Percentiles rank a stretch among this genome's conserved stretches.
These are phyloP conservation scores for Pristionchus entomophagus DNA, from an alignment of 2,888 invertebrate species.

Conservation along the genomic window DNA sequence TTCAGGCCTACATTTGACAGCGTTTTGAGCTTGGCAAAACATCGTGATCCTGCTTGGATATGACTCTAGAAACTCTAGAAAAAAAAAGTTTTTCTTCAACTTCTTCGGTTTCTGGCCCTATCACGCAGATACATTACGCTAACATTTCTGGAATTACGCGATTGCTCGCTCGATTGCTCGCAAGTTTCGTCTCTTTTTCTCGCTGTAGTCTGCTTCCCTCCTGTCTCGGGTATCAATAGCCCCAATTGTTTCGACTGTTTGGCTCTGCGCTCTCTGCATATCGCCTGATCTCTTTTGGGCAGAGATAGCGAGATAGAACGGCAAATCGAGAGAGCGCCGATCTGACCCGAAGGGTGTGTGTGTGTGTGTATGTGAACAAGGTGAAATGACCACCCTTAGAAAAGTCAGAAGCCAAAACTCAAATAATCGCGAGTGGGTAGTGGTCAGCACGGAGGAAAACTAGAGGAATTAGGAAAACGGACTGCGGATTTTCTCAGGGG, in stretches of 20 bases:
- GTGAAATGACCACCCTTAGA: background rate
- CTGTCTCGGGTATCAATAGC: conserved; percentile 23
- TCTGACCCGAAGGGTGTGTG: background rate
- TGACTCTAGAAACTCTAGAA: background rate
- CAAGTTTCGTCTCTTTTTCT: background rate
- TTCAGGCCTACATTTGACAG: too few species aligned
- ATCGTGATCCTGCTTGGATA: too few species aligned
- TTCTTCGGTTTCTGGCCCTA: background rate
- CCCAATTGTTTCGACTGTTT: conserved; percentile 33
- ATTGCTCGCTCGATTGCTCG: background rate
- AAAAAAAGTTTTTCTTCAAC: too few species aligned
- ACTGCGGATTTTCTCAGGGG: background rate
- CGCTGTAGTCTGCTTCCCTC: conserved; percentile 5
- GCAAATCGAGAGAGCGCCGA: background rate
- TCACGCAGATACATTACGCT: too few species aligned
- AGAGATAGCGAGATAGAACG: background rate
- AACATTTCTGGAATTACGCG: too few species aligned
- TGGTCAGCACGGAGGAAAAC: background rate
- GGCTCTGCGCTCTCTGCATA: background rate
- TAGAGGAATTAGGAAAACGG: background rate
- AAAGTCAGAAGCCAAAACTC: background rate
- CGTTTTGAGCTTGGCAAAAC: too few species aligned
- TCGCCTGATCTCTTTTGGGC: background rate
- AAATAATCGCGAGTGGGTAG: background rate
- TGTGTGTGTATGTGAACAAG: background rate